These are phyloP conservation scores for Drosophila atripex DNA, from an alignment of 2,888 invertebrate species.

Conservation along the genomic window DNA sequence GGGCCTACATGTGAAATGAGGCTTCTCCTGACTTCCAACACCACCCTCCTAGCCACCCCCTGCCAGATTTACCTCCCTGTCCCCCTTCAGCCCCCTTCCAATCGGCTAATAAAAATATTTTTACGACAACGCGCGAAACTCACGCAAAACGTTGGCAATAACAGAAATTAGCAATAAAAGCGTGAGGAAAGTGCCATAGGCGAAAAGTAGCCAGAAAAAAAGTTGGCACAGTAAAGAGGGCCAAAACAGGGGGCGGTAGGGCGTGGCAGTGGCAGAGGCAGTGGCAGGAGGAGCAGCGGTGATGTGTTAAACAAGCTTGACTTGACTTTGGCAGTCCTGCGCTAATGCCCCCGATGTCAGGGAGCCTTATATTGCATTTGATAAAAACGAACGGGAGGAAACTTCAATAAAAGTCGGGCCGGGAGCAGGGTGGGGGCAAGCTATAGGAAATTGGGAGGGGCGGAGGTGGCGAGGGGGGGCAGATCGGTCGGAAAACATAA, in stretches of 20 bases:
- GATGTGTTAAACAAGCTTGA: slow-evolving; percentile 27
- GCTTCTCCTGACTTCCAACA: neutral
- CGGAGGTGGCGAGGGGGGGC: neutral
- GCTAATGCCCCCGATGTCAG: slow-evolving; percentile 38
- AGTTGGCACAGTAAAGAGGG: neutral
- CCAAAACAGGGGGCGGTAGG: neutral
- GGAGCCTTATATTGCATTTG: slow-evolving; percentile 57
- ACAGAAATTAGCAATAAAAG: slow-evolving; percentile 76
- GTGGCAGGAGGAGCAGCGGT: slow-evolving; percentile 16
- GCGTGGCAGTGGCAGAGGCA: neutral
- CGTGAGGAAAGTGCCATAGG: slow-evolving; percentile 51
- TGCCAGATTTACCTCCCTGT: neutral
- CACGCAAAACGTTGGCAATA: slow-evolving; percentile 63
- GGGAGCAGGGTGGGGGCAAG: neutral
- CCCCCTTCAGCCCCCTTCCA: slow-evolving; percentile 26
- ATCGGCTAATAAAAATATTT: slow-evolving; percentile 72
- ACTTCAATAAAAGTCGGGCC: slow-evolving; percentile 49
- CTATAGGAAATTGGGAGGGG: slow-evolving; percentile 9
- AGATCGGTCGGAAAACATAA: slow-evolving; percentile 28
- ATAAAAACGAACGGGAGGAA: slow-evolving; percentile 30
- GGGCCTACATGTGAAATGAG: slow-evolving; percentile 6
- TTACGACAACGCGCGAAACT: slow-evolving; percentile 61
- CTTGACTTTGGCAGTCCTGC: slow-evolving; percentile 34
- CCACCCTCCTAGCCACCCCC: neutral
- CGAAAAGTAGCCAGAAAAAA: slow-evolving; percentile 37